Conservation (phyloP, 2,888 invertebrate species). For the Gortyna flavago region DNA sequence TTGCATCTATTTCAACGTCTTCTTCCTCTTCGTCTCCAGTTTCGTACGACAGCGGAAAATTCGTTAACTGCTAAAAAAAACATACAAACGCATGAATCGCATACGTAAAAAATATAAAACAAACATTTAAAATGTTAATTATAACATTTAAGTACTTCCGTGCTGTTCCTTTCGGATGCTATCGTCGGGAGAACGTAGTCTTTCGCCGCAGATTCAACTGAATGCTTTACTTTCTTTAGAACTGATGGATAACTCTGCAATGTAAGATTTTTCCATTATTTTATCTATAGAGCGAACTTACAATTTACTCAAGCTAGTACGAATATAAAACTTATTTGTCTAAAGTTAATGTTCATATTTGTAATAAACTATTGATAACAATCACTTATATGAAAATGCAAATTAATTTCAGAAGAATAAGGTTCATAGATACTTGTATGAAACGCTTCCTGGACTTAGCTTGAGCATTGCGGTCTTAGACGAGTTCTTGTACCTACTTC, state of each 20-base stretch:
- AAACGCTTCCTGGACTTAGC: not conserved
- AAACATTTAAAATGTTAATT: not conserved
- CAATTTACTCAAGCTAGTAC: not conserved
- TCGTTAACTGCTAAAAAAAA: conserved; percentile 24
- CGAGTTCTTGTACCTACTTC: too few relatives aligned
- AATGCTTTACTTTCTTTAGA: conserved; percentile 82
- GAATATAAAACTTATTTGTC: not conserved
- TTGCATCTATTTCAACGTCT: conserved; percentile 65
- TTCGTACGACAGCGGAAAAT: conserved; percentile 78
- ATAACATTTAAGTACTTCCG: conserved; percentile 71
- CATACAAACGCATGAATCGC: not conserved
- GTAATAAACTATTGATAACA: not conserved
- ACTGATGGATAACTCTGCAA: conserved; percentile 87
- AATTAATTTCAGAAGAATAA: not conserved
- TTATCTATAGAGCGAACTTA: not conserved
- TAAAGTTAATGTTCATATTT: not conserved
- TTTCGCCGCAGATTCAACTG: conserved; percentile 81
- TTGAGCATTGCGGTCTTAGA: not conserved
- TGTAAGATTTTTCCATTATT: not conserved
- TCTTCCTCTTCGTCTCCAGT: conserved; percentile 80
- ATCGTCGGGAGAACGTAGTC: conserved; percentile 87
- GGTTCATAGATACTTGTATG: not conserved
- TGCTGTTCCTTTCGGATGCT: conserved; percentile 73
- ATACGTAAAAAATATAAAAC: not conserved
- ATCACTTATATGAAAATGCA: not conserved